Base-by-base conservation (phyloP, 2,888 invertebrate genomes). In the Chrysodeixis includens region DNA sequence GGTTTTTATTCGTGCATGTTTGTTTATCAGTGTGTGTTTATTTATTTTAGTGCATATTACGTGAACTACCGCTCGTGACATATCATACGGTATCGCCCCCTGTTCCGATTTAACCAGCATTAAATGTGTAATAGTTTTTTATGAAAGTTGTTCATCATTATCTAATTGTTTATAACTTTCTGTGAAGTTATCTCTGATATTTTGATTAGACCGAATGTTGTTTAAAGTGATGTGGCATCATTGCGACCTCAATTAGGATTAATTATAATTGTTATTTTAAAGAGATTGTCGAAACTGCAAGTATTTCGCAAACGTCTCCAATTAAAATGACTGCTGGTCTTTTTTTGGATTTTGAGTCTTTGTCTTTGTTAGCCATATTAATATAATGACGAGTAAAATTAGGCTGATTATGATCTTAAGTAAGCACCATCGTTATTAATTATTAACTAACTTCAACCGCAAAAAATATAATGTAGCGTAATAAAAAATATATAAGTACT, bases 121-220 rank as follows among this genome's bases (percentile, higher is more conserved):
- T 49, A 54, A 55, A 56, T 52, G 52, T 20, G 32, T 44, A 54
- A 53, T 56, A 44, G 44, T 76, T 71, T 70, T n/a, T 46, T 49
- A 55, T 40, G 7, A 68, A 58, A 51, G 62, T 76, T 76, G 52
- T 74, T 53, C 68, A 68, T 68, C 44, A 63, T 30, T 32, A 61
- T 40, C 8, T 66, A 64, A 62, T 64, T 72, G 52, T 56, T 51
- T 57, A 55, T 62, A 49, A 68, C 74, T 74, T 75, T 78, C 79
- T 55, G 56, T 53, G 35, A 49, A 65, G 9, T 52, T 18, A 68
- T 66, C 58, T 40, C 10, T 61, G 22, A 30, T 3, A 64, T 68
- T 63, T 66, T 75, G 66, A 71, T 75, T 64, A 59, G 8, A 51
- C 54, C 12, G 10, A 60, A 30, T 55, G 9, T 22, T 32, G 35